Conservation (phyloP, 2,797 vertebrate genomes). For the Enteromius anoplus region DNA sequence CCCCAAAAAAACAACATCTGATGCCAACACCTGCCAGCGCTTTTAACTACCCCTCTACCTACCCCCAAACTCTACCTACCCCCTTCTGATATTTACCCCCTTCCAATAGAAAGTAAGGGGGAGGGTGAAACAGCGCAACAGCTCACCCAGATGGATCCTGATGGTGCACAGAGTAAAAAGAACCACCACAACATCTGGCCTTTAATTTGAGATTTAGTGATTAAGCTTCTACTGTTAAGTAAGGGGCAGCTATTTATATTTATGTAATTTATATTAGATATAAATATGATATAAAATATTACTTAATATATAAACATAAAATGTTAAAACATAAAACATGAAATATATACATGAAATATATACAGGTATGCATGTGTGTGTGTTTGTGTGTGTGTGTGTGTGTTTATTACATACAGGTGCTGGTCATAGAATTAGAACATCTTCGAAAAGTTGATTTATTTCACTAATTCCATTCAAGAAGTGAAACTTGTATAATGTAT, state of each 20-base stretch:
- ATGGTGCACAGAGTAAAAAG: conserved; percentile 38
- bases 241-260: neutral
- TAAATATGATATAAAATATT: too few species aligned
- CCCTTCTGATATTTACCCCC: conserved; percentile 61
- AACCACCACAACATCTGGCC: conserved; percentile 46
- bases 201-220: conserved; percentile 34
- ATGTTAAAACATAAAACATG: too few species aligned
- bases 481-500: too few species aligned
- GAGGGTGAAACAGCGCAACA: conserved; percentile 39
- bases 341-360: too few species aligned
- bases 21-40: conserved; percentile 80
- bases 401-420: too few species aligned
- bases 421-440: too few species aligned
- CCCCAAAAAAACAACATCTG: conserved; percentile 79
- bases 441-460: too few species aligned
- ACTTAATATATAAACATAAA: too few species aligned
- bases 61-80: conserved; percentile 63
- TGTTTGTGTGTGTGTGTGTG: too few species aligned
- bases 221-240: conserved; percentile 7
- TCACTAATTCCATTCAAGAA: too few species aligned
- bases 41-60: conserved; percentile 69
- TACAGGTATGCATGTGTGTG: too few species aligned
- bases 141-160: conserved; percentile 50
- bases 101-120: conserved; percentile 53
- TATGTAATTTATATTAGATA: too few species aligned